Evolutionary conservation across 1,140 invertebrate genomes (phyloP).

Genomic region (Macrobrachium nipponense): DNA sequence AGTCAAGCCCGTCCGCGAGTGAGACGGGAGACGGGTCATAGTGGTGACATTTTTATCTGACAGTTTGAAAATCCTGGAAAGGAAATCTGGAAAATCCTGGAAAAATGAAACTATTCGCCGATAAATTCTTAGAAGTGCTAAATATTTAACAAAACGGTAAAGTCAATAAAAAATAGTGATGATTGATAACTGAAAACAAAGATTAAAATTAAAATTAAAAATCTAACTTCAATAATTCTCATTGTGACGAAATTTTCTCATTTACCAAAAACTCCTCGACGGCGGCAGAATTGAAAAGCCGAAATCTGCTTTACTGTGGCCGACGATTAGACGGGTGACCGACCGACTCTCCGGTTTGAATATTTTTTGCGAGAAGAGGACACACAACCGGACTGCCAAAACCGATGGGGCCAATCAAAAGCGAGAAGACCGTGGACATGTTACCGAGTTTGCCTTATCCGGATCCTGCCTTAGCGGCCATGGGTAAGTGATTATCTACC

Average conservation of each 20-base stretch:
- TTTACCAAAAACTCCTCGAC: too few species aligned
- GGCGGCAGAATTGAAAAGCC: too few species aligned
- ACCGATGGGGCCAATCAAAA: constrained; percentile 61
- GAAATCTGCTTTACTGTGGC: neutral
- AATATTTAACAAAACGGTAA: too few species aligned
- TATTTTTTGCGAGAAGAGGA: neutral
- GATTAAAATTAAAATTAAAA: neutral
- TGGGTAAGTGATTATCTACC: constrained; percentile 47
- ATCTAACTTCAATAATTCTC: neutral
- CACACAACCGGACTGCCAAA: neutral
- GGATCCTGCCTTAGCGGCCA: constrained; percentile 56
- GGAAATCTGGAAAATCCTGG: too few species aligned
- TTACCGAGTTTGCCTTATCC: constrained; percentile 55
- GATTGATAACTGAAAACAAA: neutral
- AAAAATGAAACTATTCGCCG: too few species aligned
- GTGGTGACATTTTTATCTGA: too few species aligned
- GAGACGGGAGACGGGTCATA: too few species aligned
- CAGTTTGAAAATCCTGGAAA: too few species aligned
- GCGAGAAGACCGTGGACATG: constrained; percentile 57
- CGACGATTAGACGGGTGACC: neutral
- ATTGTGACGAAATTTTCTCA: neutral
- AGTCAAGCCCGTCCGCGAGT: too few species aligned
- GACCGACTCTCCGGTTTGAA: neutral
- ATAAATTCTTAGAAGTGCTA: too few species aligned
- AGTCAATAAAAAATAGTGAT: too few species aligned